Conservation (phyloP, 37 sponge, comb jelly and placozoan genomes). For the Agelas oroides region DNA sequence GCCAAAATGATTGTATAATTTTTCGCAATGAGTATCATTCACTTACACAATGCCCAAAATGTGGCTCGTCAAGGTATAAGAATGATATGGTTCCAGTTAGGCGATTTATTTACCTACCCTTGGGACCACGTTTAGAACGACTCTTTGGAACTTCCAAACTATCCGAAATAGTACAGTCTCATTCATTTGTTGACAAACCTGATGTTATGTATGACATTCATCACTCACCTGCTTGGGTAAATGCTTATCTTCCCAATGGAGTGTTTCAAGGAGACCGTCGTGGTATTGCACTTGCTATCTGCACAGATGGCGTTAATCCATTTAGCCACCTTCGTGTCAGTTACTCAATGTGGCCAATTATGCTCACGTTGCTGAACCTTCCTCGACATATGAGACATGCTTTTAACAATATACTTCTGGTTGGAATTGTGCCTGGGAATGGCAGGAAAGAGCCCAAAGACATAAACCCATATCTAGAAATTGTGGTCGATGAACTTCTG, state of each 20-base stretch:
- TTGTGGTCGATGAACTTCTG: too few species aligned
- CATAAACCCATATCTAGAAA: too few species aligned
- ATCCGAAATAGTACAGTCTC: neutral
- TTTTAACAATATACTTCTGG: too few species aligned
- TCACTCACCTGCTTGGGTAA: constrained; percentile 4
- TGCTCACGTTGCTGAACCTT: constrained; percentile 27
- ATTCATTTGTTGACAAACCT: neutral
- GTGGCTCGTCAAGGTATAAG: too few species aligned
- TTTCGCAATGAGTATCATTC: too few species aligned
- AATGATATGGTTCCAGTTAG: neutral
- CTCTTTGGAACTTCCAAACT: neutral
- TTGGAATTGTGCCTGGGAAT: too few species aligned
- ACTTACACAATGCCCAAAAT: too few species aligned
- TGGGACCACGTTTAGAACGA: neutral
- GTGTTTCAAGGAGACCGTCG: constrained; percentile 22
- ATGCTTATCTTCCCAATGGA: neutral
- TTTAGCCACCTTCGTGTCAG: constrained; percentile 10
- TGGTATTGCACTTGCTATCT: constrained; percentile 21
- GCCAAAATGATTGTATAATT: too few species aligned
- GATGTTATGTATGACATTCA: neutral
- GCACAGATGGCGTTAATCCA: constrained; percentile 50
- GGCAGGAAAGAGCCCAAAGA: too few species aligned
- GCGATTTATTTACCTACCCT: neutral
- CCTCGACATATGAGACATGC: neutral
- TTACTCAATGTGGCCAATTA: constrained; percentile 48